Conservation (phyloP, 2,797 vertebrate genomes). For the Schizopygopsis malacanthus region DNA sequence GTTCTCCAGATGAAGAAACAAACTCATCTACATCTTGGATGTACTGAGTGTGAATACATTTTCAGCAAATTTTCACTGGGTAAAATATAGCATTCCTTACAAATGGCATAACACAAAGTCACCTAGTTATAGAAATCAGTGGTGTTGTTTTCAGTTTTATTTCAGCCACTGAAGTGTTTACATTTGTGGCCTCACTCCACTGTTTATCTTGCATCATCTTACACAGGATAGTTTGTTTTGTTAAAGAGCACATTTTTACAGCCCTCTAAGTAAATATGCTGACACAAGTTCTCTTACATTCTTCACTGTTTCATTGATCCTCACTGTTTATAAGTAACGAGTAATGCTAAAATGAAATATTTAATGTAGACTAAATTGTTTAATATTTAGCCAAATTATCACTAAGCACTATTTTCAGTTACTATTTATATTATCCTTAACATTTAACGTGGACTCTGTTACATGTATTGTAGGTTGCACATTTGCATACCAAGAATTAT, state of each 20-base stretch:
- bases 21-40: background rate
- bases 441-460: background rate
- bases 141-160: background rate
- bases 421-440: background rate
- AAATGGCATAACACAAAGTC: background rate
- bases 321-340: background rate
- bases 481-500: slow-evolving; percentile 11
- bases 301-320: slow-evolving; percentile 1
- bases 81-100: background rate
- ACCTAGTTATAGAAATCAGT: background rate
- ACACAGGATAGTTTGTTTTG: slow-evolving; percentile 1
- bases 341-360: background rate
- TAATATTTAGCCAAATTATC: background rate
- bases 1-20: background rate
- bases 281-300: background rate
- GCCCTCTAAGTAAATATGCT: background rate
- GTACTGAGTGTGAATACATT: background rate
- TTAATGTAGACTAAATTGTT: background rate
- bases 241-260: slow-evolving; percentile 12
- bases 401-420: background rate
- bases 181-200: background rate
- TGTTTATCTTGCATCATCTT: slow-evolving; percentile 8
- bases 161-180: background rate
- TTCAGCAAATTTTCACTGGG: background rate
- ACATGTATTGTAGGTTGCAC: background rate